A percentile compares a stretch with the other conserved stretches of the same genome.
Conservation (phyloP, 2,888 invertebrate genomes). For the Scaptomyza caliginosa region DNA sequence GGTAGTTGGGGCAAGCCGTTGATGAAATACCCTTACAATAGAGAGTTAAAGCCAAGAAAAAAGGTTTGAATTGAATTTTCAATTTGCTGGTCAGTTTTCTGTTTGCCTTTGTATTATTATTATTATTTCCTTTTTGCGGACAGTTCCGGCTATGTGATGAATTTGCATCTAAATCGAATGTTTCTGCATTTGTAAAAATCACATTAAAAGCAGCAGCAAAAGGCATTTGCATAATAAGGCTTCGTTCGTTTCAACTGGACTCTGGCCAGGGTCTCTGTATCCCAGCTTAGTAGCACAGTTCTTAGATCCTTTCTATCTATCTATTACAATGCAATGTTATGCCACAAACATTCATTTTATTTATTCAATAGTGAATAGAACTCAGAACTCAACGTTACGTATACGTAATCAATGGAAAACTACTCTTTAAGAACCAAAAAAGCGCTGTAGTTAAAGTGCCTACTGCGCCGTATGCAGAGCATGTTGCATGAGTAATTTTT, state of each 20-base stretch:
- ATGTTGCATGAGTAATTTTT: constrained; percentile 45
- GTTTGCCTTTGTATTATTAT: background rate
- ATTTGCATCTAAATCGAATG: constrained; percentile 84
- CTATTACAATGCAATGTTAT: constrained; percentile 35
- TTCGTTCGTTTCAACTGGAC: constrained; percentile 49
- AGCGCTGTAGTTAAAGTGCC: background rate
- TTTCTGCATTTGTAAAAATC: constrained; percentile 15
- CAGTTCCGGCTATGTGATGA: constrained; percentile 77
- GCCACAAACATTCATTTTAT: constrained; percentile 13
- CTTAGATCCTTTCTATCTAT: constrained; percentile 13
- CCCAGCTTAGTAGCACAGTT: constrained; percentile 41
- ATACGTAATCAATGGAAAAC: no score
- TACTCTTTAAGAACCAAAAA: background rate
- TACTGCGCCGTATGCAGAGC: background rate
- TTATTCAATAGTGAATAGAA: no score
- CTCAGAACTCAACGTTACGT: no score
- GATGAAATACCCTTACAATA: constrained; percentile 6
- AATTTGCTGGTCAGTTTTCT: constrained; percentile 52
- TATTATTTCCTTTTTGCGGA: constrained; percentile 54
- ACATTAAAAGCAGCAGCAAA: constrained; percentile 68
- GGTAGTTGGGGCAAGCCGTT: background rate
- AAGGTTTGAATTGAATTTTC: constrained; percentile 42
- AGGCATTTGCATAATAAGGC: constrained; percentile 80
- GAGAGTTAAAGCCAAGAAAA: constrained; percentile 27
- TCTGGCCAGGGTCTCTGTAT: constrained; percentile 55